These are phyloP conservation scores for Caenorhabditis uteleia DNA, from an alignment of 2,888 invertebrate species.

Conservation along the genomic window DNA sequence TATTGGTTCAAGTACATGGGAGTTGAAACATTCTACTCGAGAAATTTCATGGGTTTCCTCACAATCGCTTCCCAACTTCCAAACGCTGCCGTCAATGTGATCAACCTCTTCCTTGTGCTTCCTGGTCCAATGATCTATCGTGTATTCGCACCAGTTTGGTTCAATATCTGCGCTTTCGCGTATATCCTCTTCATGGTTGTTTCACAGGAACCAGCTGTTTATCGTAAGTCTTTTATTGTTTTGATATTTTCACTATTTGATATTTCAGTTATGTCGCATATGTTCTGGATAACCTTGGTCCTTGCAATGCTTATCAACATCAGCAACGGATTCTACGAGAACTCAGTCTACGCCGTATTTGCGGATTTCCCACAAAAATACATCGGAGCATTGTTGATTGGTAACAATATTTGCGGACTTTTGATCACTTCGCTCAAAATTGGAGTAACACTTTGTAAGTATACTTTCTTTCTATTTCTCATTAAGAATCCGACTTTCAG, in stretches of 20 bases:
- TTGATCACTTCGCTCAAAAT: constrained; percentile 66
- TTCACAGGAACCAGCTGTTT: constrained; percentile 22
- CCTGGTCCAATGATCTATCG: constrained; percentile 84
- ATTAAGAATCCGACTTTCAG: constrained; percentile 21
- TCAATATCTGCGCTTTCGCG: constrained; percentile 39
- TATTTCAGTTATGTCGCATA: constrained; percentile 69
- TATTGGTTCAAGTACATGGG: constrained; percentile 78
- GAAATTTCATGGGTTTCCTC: constrained; percentile 83
- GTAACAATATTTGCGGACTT: constrained; percentile 69
- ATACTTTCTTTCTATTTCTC: no score
- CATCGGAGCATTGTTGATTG: constrained; percentile 88
- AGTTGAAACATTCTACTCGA: constrained; percentile 73
- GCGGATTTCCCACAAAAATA: constrained; percentile 84
- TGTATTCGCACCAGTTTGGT: constrained; percentile 73
- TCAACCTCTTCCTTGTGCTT: constrained; percentile 61
- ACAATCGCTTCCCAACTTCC: constrained; percentile 91
- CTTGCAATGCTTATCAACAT: constrained; percentile 74
- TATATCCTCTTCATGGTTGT: constrained; percentile 72
- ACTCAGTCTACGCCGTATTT: constrained; percentile 93
- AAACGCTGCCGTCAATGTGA: constrained; percentile 83
- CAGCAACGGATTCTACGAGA: constrained; percentile 88
- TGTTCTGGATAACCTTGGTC: constrained; percentile 72
- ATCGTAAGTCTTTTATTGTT: not conserved
- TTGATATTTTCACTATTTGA: not conserved
- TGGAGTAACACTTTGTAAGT: constrained; percentile 56